Base-by-base conservation (phyloP, 2,888 invertebrate species). In the Campaea margaritaria region DNA sequence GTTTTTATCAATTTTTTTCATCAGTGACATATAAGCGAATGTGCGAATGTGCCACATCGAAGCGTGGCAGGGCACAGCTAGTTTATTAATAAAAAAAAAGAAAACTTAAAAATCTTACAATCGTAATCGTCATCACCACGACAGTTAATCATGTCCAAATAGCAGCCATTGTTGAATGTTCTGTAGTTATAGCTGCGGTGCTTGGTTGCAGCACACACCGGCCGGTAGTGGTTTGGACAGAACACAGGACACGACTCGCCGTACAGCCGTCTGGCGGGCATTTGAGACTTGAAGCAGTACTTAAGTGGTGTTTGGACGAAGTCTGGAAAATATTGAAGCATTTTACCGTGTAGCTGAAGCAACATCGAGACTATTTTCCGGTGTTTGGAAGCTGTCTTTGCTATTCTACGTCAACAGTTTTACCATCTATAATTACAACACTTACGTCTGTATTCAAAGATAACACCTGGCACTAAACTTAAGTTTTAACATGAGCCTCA, bases 111-210 rank as follows among this genome's bases (percentile, higher is more conserved):
- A 34, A 53, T 58, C 57, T 54, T 59, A 75, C 74, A 66, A 52
- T 64, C 48, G 54, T 58, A 69, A 14, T 86, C 81, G 2, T 88
- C 88, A n/a, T 81, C 81, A 0, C 89, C 88, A 14, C 91, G 78
- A 49, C 91, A 91, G 59, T 86, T 88, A 5, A 89, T n/a, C 88
- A 91, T 85, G 45, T 91, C 91, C 0, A 91, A 66, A 50, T 81
- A 82, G 55, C 91, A 91, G 0, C 82, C 83, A 51, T 91, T 91
- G 15, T 59, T 86, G 53, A 91, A 91, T 0, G 85, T 74, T 34
- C 80, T 79, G 46, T 89, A 90, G 0, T 66, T 50, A 38, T 90
- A 90, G 10, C 70, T 58, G 12, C 81, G 79, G 0, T 76, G 47
- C 16, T 78, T 79, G 0, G 82, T 81, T 0, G 83, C 85, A 0